These are phyloP conservation scores for Calonectris borealis DNA, from an alignment of 2,113 vertebrate genomes.

Conservation along the genomic window DNA sequence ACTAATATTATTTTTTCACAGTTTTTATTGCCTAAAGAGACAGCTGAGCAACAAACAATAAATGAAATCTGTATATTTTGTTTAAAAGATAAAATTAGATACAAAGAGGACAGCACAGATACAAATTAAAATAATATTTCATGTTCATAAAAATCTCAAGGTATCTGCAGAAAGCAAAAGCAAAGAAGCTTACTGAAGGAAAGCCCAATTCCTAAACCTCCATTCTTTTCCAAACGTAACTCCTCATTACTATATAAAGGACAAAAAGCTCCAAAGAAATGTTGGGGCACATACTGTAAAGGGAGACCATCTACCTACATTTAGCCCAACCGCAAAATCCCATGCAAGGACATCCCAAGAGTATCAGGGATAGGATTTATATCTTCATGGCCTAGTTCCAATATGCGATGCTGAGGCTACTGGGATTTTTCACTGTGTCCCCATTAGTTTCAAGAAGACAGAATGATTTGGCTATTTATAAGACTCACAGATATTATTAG, in stretches of 20 bases:
- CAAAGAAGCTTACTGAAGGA: neutral
- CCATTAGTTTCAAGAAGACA: neutral
- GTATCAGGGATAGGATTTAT: neutral
- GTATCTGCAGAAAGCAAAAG: neutral
- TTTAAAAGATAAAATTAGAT: constrained; percentile 26
- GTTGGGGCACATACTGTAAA: neutral
- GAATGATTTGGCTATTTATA: neutral
- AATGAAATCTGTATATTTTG: constrained; percentile 24
- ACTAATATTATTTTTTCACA: neutral
- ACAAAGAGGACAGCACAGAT: neutral
- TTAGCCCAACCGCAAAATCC: neutral
- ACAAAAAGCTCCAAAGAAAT: neutral
- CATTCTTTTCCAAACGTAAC: neutral
- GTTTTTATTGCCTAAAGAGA: neutral
- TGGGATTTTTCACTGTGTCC: neutral
- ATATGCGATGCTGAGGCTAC: neutral
- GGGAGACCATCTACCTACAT: neutral
- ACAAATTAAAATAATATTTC: constrained; percentile 37
- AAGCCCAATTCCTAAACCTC: neutral
- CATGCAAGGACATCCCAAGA: neutral
- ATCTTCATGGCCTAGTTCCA: neutral
- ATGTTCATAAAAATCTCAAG: neutral
- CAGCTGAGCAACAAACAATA: neutral
- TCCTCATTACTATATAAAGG: neutral
- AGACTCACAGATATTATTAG: neutral